A percentile compares a stretch with the other conserved stretches of the same genome.
Conservation (phyloP, 2,113 vertebrate species). For the Silurus glanis region DNA sequence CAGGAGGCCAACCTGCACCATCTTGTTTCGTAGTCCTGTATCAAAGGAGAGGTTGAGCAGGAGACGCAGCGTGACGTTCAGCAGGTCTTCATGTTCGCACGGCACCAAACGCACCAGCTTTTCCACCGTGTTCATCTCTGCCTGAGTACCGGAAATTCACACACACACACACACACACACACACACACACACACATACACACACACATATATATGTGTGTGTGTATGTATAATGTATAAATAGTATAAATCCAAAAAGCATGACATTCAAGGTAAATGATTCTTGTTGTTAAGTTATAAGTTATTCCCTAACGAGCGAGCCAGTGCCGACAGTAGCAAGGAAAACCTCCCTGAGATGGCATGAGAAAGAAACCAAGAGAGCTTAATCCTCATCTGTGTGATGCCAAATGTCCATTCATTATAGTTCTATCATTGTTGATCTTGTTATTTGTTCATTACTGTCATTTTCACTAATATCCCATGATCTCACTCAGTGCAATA, state of each 20-base stretch:
- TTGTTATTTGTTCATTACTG: too few relatives aligned
- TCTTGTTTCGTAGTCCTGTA: slow-evolving; percentile 84
- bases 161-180: neutral
- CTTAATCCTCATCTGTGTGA: too few relatives aligned
- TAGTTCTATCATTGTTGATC: too few relatives aligned
- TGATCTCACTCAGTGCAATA: too few relatives aligned
- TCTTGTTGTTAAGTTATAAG: too few relatives aligned
- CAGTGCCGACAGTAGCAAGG: too few relatives aligned
- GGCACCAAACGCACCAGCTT: slow-evolving; percentile 86
- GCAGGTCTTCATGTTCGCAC: slow-evolving; percentile 83
- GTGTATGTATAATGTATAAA: neutral
- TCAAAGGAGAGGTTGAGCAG: slow-evolving; percentile 93
- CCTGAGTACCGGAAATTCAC: slow-evolving; percentile 67
- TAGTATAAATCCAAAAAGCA: neutral
- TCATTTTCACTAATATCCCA: too few relatives aligned
- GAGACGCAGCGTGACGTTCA: slow-evolving; percentile 84
- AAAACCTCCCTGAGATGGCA: too few relatives aligned
- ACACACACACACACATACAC: neutral
- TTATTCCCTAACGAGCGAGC: too few relatives aligned
- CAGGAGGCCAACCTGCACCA: slow-evolving; percentile 89
- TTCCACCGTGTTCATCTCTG: slow-evolving; percentile 85
- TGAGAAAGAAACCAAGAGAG: too few relatives aligned
- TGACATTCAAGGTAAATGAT: neutral
- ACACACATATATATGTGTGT: too few relatives aligned
- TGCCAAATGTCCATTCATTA: too few relatives aligned